Evolutionary conservation across 2,113 vertebrate species (phyloP).

Genomic region (Nothoprocta pentlandii): DNA sequence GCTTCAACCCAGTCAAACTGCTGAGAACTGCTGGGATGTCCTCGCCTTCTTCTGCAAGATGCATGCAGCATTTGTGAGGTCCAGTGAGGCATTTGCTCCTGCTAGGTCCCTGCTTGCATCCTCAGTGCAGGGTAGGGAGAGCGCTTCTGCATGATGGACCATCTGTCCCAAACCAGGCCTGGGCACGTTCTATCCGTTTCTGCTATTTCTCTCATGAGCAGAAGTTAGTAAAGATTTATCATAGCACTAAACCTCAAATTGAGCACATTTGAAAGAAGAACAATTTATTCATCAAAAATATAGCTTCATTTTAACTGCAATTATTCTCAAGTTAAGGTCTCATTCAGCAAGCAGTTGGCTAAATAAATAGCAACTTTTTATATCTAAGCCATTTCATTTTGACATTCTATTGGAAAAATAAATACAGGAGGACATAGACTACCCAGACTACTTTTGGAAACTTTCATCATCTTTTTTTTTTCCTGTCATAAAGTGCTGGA

Average conservation of each 20-base stretch:
- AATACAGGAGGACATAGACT: not conserved
- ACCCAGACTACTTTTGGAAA: not conserved
- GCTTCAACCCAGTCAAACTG: too few relatives aligned
- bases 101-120: not conserved
- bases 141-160: not conserved
- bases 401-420: slow-evolving; percentile 20
- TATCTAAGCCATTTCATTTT: slow-evolving; percentile 3
- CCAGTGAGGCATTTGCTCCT: not conserved
- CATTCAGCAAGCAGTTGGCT: slow-evolving; percentile 33
- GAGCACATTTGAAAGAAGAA: slow-evolving; percentile 64
- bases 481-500: not conserved
- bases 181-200: not conserved
- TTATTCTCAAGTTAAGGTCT: slow-evolving; percentile 63
- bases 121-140: not conserved
- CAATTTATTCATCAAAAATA: slow-evolving; percentile 71
- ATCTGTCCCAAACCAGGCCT: rapidly evolving
- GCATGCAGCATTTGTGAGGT: not conserved
- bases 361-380: slow-evolving; percentile 58
- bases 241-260: slow-evolving; percentile 53
- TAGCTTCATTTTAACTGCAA: slow-evolving; percentile 54
- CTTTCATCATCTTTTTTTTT: not conserved
- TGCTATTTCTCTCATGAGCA: slow-evolving; percentile 18
- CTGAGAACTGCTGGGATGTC: not conserved
- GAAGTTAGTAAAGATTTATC: slow-evolving; percentile 65
- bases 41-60: not conserved